Evolutionary conservation across 2,113 vertebrate species (phyloP).

Genomic region (Taurulus bubalis): DNA sequence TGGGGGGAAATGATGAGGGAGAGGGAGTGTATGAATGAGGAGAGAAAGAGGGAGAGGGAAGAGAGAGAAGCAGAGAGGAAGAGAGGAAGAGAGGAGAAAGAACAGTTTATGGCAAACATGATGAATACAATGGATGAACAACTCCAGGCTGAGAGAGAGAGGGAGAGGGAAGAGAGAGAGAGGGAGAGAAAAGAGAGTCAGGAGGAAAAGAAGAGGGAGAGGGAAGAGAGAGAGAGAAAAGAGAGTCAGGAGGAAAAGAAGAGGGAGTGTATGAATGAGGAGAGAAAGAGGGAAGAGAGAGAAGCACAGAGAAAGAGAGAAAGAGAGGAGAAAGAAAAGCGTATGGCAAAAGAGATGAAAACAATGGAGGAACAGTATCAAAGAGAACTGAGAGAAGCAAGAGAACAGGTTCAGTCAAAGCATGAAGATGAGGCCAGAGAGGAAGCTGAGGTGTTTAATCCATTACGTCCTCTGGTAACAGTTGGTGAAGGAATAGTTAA

Average conservation of each 20-base stretch:
- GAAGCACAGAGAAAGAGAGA: no score
- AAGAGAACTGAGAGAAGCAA: not conserved
- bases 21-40: not conserved
- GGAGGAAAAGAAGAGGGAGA: not conserved
- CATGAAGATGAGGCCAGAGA: not conserved
- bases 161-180: not conserved
- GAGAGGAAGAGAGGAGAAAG: not conserved
- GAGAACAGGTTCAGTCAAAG: not conserved
- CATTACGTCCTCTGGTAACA: not conserved
- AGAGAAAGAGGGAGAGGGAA: not conserved
- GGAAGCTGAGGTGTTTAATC: not conserved
- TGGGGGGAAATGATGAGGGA: not conserved
- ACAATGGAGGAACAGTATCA: not conserved
- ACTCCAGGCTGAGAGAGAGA: no score
- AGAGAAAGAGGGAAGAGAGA: not conserved
- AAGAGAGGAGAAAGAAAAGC: not conserved
- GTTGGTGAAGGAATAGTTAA: no score
- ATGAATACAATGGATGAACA: no score
- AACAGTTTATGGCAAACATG: no score
- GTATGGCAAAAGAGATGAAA: not conserved
- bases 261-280: no score
- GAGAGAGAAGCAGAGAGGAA: not conserved
- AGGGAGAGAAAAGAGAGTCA: not conserved
- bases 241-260: not conserved
- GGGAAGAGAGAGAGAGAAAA: not conserved